These are phyloP conservation scores for Serripes groenlandicus DNA, from an alignment of 2,888 invertebrate genomes.

Conservation along the genomic window DNA sequence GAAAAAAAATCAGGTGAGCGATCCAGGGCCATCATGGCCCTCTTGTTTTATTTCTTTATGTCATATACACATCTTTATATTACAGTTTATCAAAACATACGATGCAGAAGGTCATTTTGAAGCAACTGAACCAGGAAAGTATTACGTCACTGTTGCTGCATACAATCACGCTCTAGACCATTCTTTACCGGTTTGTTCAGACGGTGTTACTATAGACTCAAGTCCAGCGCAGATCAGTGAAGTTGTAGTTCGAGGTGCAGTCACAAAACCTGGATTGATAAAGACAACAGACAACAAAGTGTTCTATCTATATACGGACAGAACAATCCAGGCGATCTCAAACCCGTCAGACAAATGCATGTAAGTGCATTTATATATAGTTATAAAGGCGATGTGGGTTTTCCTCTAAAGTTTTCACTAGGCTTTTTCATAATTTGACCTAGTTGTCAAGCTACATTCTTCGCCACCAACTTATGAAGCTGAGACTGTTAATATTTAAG, in stretches of 20 bases:
- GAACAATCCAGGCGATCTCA: conserved; percentile 51
- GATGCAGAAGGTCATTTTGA: conserved; percentile 49
- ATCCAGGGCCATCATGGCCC: no score
- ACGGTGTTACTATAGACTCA: conserved; percentile 72
- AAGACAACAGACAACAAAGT: conserved; percentile 41
- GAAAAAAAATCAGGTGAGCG: no score
- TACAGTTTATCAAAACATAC: conserved; percentile 60
- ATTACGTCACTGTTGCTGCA: conserved; percentile 74
- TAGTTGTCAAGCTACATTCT: no score
- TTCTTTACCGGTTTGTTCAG: conserved; percentile 75
- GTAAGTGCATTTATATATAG: no score
- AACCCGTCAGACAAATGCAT: conserved; percentile 42
- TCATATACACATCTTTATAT: no score
- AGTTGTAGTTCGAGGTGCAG: conserved; percentile 58
- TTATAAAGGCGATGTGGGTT: no score
- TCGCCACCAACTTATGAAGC: no score
- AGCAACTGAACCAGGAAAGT: conserved; percentile 64
- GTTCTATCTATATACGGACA: conserved; percentile 56
- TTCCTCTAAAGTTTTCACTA: no score
- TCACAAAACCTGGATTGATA: conserved; percentile 64
- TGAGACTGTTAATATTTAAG: no score
- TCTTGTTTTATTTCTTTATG: no score
- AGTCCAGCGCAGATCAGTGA: conserved; percentile 48
- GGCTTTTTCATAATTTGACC: no score
- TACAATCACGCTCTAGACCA: conserved; percentile 74